Conservation (phyloP, 2,888 invertebrate genomes). For the Eurois occulta region DNA sequence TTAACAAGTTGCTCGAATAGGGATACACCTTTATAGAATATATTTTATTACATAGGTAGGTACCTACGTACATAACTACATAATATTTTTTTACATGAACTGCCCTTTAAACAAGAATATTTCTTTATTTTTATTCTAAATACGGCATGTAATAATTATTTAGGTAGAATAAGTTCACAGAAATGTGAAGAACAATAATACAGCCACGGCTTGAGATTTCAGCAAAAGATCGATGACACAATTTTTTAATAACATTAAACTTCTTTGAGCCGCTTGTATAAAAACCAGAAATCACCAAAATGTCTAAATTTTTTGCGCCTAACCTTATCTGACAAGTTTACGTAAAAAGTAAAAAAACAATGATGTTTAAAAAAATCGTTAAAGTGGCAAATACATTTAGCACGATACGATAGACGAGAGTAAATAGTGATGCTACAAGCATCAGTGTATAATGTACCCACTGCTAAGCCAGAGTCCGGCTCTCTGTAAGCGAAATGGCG, state of each 20-base stretch:
- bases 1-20: neutral
- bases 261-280: neutral
- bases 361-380: neutral
- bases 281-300: neutral
- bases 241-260: neutral
- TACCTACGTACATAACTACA: no score
- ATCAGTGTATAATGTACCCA: neutral
- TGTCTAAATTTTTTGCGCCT: neutral
- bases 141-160: neutral
- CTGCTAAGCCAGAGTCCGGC: neutral
- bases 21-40: neutral
- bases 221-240: neutral
- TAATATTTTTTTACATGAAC: neutral
- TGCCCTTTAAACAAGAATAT: neutral
- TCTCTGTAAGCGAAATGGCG: neutral
- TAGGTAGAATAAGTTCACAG: neutral
- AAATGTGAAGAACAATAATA: neutral
- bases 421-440: neutral
- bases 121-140: neutral
- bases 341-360: neutral
- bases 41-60: neutral
- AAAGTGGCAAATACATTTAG: neutral
- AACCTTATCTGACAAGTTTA: neutral
- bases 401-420: neutral
- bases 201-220: constrained; percentile 1